These are phyloP conservation scores for Xiphorhynchus erythropygius DNA, from an alignment of 2,797 vertebrate genomes.

Conservation along the genomic window DNA sequence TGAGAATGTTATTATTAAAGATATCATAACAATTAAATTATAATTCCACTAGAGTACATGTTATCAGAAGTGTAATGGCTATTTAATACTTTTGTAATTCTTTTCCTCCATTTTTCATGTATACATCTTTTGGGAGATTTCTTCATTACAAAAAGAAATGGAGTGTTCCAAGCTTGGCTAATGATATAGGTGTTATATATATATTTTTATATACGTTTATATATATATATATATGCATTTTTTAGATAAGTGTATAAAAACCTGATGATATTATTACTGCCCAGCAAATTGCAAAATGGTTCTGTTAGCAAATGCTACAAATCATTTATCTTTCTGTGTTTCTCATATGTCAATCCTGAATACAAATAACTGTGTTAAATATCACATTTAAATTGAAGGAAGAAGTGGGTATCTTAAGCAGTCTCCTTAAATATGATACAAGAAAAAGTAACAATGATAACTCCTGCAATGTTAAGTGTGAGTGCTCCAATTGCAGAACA, in stretches of 20 bases:
- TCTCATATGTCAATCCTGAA: neutral
- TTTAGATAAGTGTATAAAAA: neutral
- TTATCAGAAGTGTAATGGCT: neutral
- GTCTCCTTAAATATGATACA: neutral
- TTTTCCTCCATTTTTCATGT: neutral
- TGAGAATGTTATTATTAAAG: neutral
- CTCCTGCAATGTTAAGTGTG: neutral
- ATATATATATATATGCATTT: too few species aligned
- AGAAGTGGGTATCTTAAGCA: neutral
- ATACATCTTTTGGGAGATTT: fast-evolving
- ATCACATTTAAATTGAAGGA: neutral
- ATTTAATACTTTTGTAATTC: neutral
- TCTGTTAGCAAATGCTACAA: neutral
- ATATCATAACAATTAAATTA: neutral
- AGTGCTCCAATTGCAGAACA: constrained; percentile 37
- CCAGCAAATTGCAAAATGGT: neutral
- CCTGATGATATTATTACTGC: neutral
- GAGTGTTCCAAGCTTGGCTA: neutral
- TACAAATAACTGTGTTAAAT: neutral
- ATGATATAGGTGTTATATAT: neutral
- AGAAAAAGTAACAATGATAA: neutral
- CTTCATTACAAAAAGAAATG: neutral
- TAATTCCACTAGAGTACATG: neutral
- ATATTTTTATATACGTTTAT: too few species aligned
- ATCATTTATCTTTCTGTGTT: neutral